These are phyloP conservation scores for Hypothenemus hampei DNA, from an alignment of 1,140 invertebrate species.

Conservation along the genomic window DNA sequence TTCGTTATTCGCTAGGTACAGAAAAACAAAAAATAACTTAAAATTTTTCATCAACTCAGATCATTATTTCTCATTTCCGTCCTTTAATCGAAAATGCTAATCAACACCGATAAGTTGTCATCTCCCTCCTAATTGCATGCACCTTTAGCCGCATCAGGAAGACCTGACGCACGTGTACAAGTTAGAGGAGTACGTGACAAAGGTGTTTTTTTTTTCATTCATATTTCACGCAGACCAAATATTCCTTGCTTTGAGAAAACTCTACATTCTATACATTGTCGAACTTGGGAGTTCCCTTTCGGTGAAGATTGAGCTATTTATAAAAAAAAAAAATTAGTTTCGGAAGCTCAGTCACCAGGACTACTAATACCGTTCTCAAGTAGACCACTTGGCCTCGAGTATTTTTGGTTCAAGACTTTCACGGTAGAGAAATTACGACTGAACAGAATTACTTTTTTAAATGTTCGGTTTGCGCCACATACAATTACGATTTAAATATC, in stretches of 20 bases:
- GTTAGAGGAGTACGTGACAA: constrained; percentile 1
- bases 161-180: constrained; percentile 9
- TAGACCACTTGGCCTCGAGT: constrained; percentile 11
- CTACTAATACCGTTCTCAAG: constrained; percentile 11
- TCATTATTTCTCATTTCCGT: constrained; percentile 25
- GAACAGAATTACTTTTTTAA: background rate
- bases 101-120: constrained; percentile 19
- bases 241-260: no score
- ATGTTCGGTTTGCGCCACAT: background rate
- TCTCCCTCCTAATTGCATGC: constrained; percentile 17
- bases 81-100: constrained; percentile 24
- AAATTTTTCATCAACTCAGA: background rate
- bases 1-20: background rate
- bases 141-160: constrained; percentile 10
- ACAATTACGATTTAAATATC: background rate
- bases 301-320: no score
- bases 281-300: background rate
- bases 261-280: no score
- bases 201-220: background rate
- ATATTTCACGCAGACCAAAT: background rate
- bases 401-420: constrained; percentile 27
- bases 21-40: background rate
- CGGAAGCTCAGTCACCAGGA: constrained; percentile 31
- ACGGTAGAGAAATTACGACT: constrained; percentile 23
- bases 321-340: constrained; percentile 38